Evolutionary conservation across 2,797 vertebrate species (phyloP), one percentile per base, ranked within the genome.

Genomic region (Leptoclinus maculatus): DNA sequence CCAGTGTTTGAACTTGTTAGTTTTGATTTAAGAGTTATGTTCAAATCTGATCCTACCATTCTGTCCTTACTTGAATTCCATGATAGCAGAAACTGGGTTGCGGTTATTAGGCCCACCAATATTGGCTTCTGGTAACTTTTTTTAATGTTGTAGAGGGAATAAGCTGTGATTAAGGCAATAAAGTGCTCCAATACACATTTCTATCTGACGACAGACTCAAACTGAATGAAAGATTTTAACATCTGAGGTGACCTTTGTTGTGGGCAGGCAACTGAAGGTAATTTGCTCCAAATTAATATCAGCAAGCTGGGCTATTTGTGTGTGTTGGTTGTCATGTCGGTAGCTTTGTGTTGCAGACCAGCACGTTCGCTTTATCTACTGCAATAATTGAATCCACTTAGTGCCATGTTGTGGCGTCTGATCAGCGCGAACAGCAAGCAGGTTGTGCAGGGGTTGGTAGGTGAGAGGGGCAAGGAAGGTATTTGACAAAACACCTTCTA

Each of bases 381-480:
- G 41, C 6, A 10, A 67, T 84, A 82, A 88, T 66, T 76, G 60
- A 83, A 83, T 78, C 64, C n/a, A 59, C 57, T 65, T 14, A 13
- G 41, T 49, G 57, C 27, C 23, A 67, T 81, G 29, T 64, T 43
- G 27, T 60, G 62, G 45, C 17, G 29, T 80, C 56, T 85, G 57
- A 88, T 76, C 79, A 84, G 54, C 29, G 43, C 21, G 57, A 73
- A 27, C 17, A 38, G 29, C 25, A 17, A 53, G 29, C 34, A 70
- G 72, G 66, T 56, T 69, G 69, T 59, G 25, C 47, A 62, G n/a
- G 16, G 36, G 62, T 43, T 53, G 27, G 32, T 34, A 63, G 74
- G 66, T 64, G 17, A 77, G 38, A 32, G 21, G n/a, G 14, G 17
- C 56, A 79, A 16, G 70, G 19, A 62, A 5, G 38, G 25, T 53